Evolutionary conservation across 2,888 invertebrate genomes (phyloP), one percentile per base, ranked within the genome.

Genomic region (Microchrysa polita): DNA sequence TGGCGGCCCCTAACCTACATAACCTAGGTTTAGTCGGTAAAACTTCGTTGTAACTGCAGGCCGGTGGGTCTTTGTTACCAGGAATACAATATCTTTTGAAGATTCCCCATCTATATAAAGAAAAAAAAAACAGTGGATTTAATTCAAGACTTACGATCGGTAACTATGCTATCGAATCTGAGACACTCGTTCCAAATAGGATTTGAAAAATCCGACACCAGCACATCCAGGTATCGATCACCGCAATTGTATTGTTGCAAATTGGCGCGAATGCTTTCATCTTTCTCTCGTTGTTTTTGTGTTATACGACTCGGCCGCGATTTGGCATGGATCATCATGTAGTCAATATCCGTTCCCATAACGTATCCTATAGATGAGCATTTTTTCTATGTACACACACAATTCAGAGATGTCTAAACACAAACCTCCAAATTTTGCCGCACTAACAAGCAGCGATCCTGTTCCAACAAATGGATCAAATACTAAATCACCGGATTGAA

Each of bases 331-430:
- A 98, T 86, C 90, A 97, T 94, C 85, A 96, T 88, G 85, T 90
- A 98, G 86, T 98, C 98, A 73, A 99, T 97, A 80, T 98, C 98
- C 0, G 93, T 90, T 5, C 97, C 97, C 80, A 93, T 86, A 20
- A 96, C 95, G 81, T 92, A 92, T 0, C 81, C 79, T 63, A 18
- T 1, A 40, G 44, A 73, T 7, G 48, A 48, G n/a, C n/a, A n/a
- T n/a, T n/a, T n/a, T n/a, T n/a, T n/a, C 48, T 48, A n/a, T 48
- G 16, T 48, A n/a, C 16, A 48, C 48, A 5, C 5, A 48, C 16
- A n/a, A 48, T 48, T 42, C 48, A 10, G 12, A 48, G 12, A 48
- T 2, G 12, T 4, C 5, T 4, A 48, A 48, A 2, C 12, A 4
- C 14, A 12, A n/a, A 86, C 88, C 93, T 77, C 96, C 96, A 86